A percentile compares a stretch with the other conserved stretches of the same genome.
phyloP scores from a whole-genome alignment of 2,113 vertebrate genomes.

The Ictalurus furcatus region DNA sequence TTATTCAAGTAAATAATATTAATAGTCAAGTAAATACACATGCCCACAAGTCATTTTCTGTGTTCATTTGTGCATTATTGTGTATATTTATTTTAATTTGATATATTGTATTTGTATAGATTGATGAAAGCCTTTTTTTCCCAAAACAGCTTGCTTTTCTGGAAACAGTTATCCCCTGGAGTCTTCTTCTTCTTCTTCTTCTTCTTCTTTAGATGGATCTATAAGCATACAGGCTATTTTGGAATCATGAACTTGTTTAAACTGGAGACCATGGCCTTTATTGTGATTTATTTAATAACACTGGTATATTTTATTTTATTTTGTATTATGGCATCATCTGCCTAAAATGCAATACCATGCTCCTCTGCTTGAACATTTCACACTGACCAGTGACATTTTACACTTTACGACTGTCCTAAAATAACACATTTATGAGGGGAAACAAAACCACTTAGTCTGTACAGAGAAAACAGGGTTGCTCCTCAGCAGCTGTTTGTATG shows the following conservation, averaged over 20 bases:
- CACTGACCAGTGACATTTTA: not conserved
- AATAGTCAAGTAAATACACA: not conserved
- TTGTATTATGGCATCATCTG: not conserved
- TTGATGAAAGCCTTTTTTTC: not conserved
- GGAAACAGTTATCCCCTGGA: not conserved
- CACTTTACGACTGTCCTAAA: constrained; percentile 25
- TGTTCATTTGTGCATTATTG: not conserved
- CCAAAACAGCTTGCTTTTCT: no score
- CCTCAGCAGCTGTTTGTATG: constrained; percentile 12
- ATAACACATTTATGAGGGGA: not conserved
- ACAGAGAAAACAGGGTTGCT: not conserved
- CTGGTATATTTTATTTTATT: no score
- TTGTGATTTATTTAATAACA: not conserved
- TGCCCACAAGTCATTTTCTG: not conserved
- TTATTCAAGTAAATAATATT: no score
- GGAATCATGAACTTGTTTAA: not conserved
- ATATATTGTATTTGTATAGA: not conserved
- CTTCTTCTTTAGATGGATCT: not conserved
- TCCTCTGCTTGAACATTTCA: not conserved
- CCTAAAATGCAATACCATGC: not conserved
- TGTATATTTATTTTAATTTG: not conserved
- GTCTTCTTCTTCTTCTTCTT: not conserved
- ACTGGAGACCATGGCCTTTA: not conserved
- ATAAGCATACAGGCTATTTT: not conserved
- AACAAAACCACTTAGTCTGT: constrained; percentile 15